phyloP scores from a whole-genome alignment of 2,888 invertebrate genomes.

The Augochlorella aurata region DNA sequence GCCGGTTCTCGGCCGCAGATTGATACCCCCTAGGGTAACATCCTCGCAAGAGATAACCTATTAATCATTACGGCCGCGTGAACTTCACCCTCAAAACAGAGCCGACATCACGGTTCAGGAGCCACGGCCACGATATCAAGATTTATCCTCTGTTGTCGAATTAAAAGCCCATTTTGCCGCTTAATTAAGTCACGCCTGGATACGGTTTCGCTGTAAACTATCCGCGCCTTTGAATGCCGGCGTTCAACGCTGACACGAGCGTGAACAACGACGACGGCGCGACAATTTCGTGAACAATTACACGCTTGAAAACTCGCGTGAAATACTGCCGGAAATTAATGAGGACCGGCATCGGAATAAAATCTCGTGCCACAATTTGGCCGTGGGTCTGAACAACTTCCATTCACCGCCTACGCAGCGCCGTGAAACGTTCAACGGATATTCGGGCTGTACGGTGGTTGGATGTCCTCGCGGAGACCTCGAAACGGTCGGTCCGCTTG shows the following conservation, averaged over 20 bases:
- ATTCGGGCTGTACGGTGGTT: background rate
- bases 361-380: conserved; percentile 27
- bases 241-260: conserved; percentile 1
- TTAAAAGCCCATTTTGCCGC: conserved; percentile 27
- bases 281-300: conserved; percentile 37
- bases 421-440: conserved; percentile 33
- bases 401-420: conserved; percentile 14
- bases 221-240: background rate
- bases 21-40: conserved; percentile 74
- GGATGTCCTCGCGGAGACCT: background rate
- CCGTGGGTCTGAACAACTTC: conserved; percentile 8
- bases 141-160: conserved; percentile 43
- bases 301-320: background rate
- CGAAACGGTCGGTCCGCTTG: conserved; percentile 67
- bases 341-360: background rate
- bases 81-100: conserved; percentile 75
- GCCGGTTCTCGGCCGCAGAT: conserved; percentile 63
- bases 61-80: conserved; percentile 76
- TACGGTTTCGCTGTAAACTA: conserved; percentile 17
- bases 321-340: conserved; percentile 25
- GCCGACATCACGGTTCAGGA: conserved; percentile 72
- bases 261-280: background rate
- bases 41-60: conserved; percentile 69
- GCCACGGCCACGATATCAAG: conserved; percentile 46
- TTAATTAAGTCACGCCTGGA: conserved; percentile 26